phyloP scores from a whole-genome alignment of 1,140 invertebrate genomes.

The Tribolium madens region DNA sequence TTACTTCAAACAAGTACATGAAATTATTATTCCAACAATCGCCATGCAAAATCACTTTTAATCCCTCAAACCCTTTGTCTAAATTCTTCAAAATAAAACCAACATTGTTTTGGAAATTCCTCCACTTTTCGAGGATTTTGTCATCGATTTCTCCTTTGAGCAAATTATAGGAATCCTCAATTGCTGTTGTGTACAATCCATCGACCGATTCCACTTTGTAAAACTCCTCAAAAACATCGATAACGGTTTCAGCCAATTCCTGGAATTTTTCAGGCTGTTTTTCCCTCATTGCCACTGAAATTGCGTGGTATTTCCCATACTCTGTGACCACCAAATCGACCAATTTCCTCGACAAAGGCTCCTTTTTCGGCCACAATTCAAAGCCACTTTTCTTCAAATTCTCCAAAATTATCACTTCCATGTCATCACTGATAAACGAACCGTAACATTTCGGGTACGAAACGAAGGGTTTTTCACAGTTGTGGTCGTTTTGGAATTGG shows the following conservation, averaged over 20 bases:
- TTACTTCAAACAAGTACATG: conserved; percentile 53
- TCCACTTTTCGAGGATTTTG: conserved; percentile 34
- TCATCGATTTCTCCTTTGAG: conserved; percentile 42
- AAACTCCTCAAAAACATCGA: conserved; percentile 50
- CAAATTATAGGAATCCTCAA: background rate
- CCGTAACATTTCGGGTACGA: too few relatives aligned
- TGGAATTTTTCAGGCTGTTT: conserved; percentile 60
- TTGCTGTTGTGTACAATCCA: background rate
- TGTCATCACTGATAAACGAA: too few relatives aligned
- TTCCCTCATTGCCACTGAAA: conserved; percentile 67
- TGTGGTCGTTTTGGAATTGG: too few relatives aligned
- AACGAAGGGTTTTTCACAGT: too few relatives aligned
- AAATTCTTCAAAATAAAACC: conserved; percentile 63
- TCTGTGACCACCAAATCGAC: too few relatives aligned
- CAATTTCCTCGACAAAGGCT: too few relatives aligned
- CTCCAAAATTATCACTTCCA: too few relatives aligned
- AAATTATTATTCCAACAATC: conserved; percentile 58
- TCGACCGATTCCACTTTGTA: conserved; percentile 56
- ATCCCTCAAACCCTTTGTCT: conserved; percentile 62
- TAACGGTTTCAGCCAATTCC: background rate
- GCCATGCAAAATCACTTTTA: conserved; percentile 49
- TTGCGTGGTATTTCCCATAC: conserved; percentile 69
- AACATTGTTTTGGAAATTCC: conserved; percentile 26
- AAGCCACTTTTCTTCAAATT: too few relatives aligned
- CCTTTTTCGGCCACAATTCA: too few relatives aligned